Percentiles rank a stretch among this genome's conserved stretches.
Evolutionary conservation across 2,888 invertebrate genomes (phyloP).

Genomic region (Synanthedon tipuliformis): DNA sequence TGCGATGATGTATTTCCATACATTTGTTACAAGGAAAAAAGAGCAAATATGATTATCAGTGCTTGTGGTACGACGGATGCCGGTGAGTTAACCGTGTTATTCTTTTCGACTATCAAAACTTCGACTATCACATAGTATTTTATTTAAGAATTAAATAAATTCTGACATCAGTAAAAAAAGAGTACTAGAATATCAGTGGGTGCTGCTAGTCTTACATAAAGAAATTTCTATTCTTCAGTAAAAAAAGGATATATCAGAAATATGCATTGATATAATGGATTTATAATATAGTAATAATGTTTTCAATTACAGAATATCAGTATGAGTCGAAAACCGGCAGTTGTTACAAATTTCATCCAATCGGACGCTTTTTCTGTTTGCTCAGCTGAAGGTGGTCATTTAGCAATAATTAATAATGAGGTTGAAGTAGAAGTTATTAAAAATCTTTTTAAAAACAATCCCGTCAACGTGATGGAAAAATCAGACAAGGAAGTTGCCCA

Average conservation of each 20-base stretch:
- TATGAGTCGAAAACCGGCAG: slow-evolving; percentile 18
- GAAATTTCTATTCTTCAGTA: too few relatives aligned
- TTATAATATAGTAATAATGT: too few relatives aligned
- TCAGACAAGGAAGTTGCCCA: slow-evolving; percentile 17
- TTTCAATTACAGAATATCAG: background rate
- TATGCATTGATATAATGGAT: too few relatives aligned
- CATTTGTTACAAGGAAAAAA: background rate
- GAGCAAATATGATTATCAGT: background rate
- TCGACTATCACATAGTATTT: too few relatives aligned
- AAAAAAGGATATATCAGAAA: too few relatives aligned
- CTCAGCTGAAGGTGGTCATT: slow-evolving; percentile 14
- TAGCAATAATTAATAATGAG: slow-evolving; percentile 16
- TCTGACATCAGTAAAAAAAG: too few relatives aligned
- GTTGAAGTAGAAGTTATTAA: slow-evolving; percentile 15
- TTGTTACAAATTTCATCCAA: slow-evolving; percentile 38
- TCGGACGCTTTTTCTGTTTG: slow-evolving; percentile 13
- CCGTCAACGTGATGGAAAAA: slow-evolving; percentile 10
- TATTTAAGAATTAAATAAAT: too few relatives aligned
- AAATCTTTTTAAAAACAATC: slow-evolving; percentile 14
- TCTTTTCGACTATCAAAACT: too few relatives aligned
- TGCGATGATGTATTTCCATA: background rate
- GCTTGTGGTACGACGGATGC: background rate
- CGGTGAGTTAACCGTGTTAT: background rate
- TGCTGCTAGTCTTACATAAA: too few relatives aligned
- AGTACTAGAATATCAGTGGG: too few relatives aligned